These are phyloP conservation scores for Montipora cactus DNA, from an alignment of 64 coral and sea anemone species.

Conservation along the genomic window DNA sequence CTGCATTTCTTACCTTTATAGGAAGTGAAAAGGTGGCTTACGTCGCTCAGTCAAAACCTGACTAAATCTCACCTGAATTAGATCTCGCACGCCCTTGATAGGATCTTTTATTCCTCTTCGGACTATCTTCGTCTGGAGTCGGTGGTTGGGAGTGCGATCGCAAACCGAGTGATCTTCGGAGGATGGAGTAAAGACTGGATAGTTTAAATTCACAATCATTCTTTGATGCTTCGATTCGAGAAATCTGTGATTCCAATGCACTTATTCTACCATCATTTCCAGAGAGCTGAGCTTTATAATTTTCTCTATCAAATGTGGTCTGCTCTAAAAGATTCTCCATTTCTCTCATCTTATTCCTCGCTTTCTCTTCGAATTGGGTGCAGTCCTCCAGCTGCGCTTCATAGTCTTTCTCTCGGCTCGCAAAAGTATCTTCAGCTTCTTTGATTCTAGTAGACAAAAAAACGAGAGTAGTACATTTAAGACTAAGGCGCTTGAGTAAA, in stretches of 20 bases:
- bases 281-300: conserved; percentile 92
- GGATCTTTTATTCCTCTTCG: conserved; percentile 70
- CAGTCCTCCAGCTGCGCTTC: conserved; percentile 71
- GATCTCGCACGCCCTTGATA: conserved; percentile 66
- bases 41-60: neutral
- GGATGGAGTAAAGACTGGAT: conserved; percentile 76
- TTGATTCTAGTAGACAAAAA: conserved; percentile 49
- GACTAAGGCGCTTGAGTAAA: neutral
- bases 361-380: conserved; percentile 83
- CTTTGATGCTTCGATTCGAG: conserved; percentile 73
- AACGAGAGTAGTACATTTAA: neutral
- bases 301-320: conserved; percentile 89
- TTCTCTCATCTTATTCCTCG: conserved; percentile 78
- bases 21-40: too few relatives aligned
- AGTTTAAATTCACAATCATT: conserved; percentile 82
- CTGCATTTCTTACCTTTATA: too few relatives aligned
- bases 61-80: conserved; percentile 31
- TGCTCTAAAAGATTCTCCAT: conserved; percentile 78
- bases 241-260: conserved; percentile 85
- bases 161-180: conserved; percentile 81
- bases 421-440: conserved; percentile 84
- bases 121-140: conserved; percentile 50
- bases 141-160: conserved; percentile 42
- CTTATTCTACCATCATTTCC: conserved; percentile 86
- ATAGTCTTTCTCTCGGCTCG: conserved; percentile 83